Base-by-base conservation (phyloP, 2,888 invertebrate genomes). In the Pyralis farinalis region DNA sequence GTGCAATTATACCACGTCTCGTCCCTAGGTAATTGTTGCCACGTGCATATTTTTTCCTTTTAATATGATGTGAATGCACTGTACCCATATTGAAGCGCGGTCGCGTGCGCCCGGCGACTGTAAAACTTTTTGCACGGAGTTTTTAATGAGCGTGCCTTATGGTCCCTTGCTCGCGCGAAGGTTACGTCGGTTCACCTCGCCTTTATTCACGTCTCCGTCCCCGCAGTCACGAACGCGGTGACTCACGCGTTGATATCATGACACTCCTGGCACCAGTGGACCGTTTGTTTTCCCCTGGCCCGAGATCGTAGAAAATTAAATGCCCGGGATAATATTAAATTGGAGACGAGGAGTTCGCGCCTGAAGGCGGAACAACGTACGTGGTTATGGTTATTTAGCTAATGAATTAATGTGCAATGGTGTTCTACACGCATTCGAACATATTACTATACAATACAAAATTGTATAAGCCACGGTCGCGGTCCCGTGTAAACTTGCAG, bases 1-100 rank as follows among this genome's bases (percentile, higher is more conserved):
- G 72, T 58, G 64, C 68, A 65, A 67, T 72, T 69, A 70, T 55
- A 54, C 46, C 50, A 54, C 60, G 60, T 59, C 65, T 67, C 58
- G 68, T 68, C 77, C 75, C 78, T 64, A 62, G 53, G 74, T 86
- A 87, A 88, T 84, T 75, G 77, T 53, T 67, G 85, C 85, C 88
- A 79, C 85, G 87, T 75, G 88, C 71, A 75, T 62, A 66, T 71
- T 80, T 82, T 79, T 80, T 76, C 65, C 63, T 53, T 44, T 43
- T 50, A 51, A 59, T 66, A 64, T 57, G 56, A 61, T 60, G 71
- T 75, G 71, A 76, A 76, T 70, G 74, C 76, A 71, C 72, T 70
- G 74, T 75, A 71, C 72, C 69, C 69, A 71, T 68, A 65, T 62
- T 57, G 60, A 56, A 62, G 63, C 57, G 60, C 52, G 67, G 74